Evolutionary conservation across 2,113 vertebrate genomes (phyloP).

Genomic region (Lepidothrix coronata): DNA sequence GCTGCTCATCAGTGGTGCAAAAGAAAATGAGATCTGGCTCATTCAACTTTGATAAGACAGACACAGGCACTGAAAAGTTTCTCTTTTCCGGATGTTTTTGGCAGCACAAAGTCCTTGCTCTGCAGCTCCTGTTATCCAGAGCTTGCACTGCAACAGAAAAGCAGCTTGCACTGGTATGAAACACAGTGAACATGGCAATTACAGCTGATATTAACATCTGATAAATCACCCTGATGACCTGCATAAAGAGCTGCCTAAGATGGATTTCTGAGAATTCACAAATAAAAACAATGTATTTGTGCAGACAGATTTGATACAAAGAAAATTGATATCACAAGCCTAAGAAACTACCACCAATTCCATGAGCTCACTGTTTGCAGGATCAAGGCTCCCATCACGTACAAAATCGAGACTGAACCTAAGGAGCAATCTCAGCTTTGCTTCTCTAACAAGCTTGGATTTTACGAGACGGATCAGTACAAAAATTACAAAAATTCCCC

Average conservation of each 20-base stretch:
- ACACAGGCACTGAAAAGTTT: background rate
- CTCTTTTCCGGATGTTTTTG: background rate
- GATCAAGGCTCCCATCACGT: background rate
- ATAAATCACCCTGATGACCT: background rate
- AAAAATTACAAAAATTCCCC: background rate
- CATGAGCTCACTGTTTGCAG: background rate
- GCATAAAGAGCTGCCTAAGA: background rate
- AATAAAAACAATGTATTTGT: background rate
- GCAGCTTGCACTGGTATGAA: background rate
- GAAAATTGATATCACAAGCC: background rate
- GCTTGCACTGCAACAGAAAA: background rate
- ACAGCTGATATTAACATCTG: background rate
- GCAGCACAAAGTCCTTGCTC: background rate
- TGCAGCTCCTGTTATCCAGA: background rate
- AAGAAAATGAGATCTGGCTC: background rate
- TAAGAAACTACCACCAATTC: background rate
- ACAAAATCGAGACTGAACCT: background rate
- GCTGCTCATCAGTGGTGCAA: background rate
- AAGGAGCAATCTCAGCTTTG: background rate
- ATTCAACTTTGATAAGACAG: background rate
- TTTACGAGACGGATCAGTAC: background rate
- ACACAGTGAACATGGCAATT: background rate
- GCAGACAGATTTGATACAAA: background rate
- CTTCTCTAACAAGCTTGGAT: background rate
- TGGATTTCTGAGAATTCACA: background rate